Percentiles rank a stretch among this genome's conserved stretches.
Evolutionary conservation across 2,888 invertebrate species (phyloP).

Genomic region (Synanthedon tipuliformis): DNA sequence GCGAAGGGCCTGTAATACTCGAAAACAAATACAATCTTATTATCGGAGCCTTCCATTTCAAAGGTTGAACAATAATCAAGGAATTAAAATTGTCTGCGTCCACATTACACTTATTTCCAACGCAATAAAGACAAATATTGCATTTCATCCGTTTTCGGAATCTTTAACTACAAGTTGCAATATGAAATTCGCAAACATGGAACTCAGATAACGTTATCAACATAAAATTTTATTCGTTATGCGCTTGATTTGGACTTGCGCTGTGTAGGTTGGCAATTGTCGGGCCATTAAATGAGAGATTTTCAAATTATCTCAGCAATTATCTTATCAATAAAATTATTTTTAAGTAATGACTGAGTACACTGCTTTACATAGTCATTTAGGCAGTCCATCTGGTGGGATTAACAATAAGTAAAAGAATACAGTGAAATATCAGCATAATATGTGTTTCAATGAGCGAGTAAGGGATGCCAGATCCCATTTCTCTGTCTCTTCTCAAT

Average conservation of each 20-base stretch:
- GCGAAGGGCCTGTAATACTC: neutral
- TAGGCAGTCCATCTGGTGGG: too few relatives aligned
- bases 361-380: too few relatives aligned
- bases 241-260: neutral
- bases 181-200: neutral
- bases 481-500: too few relatives aligned
- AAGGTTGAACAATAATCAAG: neutral
- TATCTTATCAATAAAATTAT: too few relatives aligned
- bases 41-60: neutral
- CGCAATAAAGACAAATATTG: neutral
- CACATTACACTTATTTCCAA: neutral
- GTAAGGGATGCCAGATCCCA: too few relatives aligned
- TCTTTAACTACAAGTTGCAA: neutral
- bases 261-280: neutral
- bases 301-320: neutral
- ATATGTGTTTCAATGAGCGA: too few relatives aligned
- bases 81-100: neutral
- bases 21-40: constrained; percentile 4
- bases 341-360: too few relatives aligned
- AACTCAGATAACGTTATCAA: neutral
- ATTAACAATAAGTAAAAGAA: too few relatives aligned
- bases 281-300: neutral
- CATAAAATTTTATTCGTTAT: neutral
- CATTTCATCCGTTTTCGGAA: neutral
- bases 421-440: too few relatives aligned